Evolutionary conservation across 2,797 vertebrate genomes (phyloP).

Genomic region (Tympanoctomys barrerae): DNA sequence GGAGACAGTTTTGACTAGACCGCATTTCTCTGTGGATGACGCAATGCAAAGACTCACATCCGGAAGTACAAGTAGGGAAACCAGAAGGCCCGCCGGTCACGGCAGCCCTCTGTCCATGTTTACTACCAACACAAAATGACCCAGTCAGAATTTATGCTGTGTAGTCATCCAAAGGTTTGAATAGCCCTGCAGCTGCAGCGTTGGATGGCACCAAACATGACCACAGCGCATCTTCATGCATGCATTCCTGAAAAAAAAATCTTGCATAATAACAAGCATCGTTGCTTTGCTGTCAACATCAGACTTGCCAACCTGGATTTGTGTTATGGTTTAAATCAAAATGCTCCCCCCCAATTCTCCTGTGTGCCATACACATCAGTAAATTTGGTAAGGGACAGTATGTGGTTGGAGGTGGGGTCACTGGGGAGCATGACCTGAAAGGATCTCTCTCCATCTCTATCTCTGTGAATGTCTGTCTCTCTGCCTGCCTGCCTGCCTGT

Average conservation of each 20-base stretch:
- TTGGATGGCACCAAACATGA: background rate
- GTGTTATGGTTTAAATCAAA: too few species aligned
- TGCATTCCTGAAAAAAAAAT: too few species aligned
- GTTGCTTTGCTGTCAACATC: too few species aligned
- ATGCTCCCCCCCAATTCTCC: background rate
- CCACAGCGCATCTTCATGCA: too few species aligned
- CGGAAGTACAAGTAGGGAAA: background rate
- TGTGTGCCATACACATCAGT: background rate
- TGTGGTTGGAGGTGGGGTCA: background rate
- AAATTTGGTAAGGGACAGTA: background rate
- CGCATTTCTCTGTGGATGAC: background rate
- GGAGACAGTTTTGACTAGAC: background rate
- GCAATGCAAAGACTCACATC: background rate
- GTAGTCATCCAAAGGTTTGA: background rate
- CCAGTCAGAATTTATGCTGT: background rate
- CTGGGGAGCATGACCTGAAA: background rate
- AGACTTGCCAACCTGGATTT: too few species aligned
- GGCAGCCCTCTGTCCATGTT: background rate
- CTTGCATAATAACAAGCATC: too few species aligned
- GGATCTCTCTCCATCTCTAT: background rate
- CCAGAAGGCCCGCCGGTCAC: background rate
- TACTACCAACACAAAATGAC: background rate
- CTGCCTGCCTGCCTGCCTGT: too few species aligned
- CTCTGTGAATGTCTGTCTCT: too few species aligned
- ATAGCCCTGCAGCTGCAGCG: background rate